A percentile compares a stretch with the other conserved stretches of the same genome.
Evolutionary conservation across 2,113 vertebrate species (phyloP).

Genomic region (Protomyctophum bolini): DNA sequence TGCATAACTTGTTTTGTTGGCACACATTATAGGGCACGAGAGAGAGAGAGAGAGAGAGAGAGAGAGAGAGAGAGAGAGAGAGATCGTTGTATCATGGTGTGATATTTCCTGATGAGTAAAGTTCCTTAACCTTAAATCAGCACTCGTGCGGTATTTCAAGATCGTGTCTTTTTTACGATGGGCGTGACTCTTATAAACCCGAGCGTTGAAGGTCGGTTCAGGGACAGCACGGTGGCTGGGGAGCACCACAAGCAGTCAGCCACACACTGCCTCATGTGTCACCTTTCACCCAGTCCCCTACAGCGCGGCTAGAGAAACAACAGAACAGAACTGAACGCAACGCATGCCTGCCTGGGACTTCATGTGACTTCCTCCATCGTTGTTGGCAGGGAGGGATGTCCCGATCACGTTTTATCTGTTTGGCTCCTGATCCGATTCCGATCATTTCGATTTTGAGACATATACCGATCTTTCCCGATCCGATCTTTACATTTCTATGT

Average conservation of each 20-base stretch:
- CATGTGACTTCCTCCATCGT: too few species aligned
- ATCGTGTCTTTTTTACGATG: not conserved
- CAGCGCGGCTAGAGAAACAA: not conserved
- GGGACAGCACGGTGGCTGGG: constrained; percentile 12
- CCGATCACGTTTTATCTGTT: too few species aligned
- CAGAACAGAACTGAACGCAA: not conserved
- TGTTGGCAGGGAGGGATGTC: too few species aligned
- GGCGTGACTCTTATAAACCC: not conserved
- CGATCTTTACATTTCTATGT: too few species aligned
- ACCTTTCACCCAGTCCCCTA: constrained; percentile 66
- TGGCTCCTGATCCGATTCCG: too few species aligned
- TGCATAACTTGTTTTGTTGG: not conserved
- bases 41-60: not conserved
- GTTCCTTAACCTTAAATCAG: not conserved
- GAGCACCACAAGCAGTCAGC: not conserved
- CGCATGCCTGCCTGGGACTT: too few species aligned
- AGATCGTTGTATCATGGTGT: not conserved
- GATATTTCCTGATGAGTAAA: constrained; percentile 1
- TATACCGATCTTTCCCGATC: too few species aligned
- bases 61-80: not conserved
- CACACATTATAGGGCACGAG: not conserved
- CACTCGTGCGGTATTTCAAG: not conserved
- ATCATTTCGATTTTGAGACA: too few species aligned
- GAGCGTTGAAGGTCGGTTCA: constrained; percentile 44
- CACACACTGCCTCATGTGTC: constrained; percentile 3